Evolutionary conservation across 2,797 vertebrate species (phyloP).

Genomic region (Bradypodion pumilum): DNA sequence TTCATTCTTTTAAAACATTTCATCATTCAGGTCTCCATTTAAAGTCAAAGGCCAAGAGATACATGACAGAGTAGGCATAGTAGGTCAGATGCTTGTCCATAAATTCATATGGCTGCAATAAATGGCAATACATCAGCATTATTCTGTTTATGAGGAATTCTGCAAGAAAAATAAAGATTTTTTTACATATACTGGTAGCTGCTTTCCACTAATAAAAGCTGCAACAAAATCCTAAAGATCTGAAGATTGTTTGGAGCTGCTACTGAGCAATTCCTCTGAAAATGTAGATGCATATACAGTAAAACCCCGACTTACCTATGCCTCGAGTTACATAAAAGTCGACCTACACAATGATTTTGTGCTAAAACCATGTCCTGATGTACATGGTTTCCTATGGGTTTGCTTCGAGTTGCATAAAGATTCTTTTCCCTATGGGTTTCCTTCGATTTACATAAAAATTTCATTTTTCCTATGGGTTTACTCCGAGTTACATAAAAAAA

Average conservation of each 20-base stretch:
- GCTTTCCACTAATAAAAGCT: background rate
- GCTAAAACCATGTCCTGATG: too few relatives aligned
- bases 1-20: constrained; percentile 2
- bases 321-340: too few relatives aligned
- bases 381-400: too few relatives aligned
- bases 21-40: background rate
- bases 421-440: too few relatives aligned
- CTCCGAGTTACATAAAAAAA: too few relatives aligned
- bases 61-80: background rate
- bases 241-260: background rate
- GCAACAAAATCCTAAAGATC: background rate
- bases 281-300: too few relatives aligned
- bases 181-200: background rate
- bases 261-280: background rate
- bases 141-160: background rate
- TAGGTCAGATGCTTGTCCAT: background rate
- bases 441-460: too few relatives aligned
- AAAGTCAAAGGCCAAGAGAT: constrained; percentile 11
- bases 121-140: background rate
- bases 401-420: too few relatives aligned
- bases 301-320: too few relatives aligned
- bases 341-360: too few relatives aligned
- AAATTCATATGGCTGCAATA: constrained; percentile 7
- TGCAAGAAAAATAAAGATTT: background rate
- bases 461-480: too few relatives aligned